phyloP scores from a whole-genome alignment of 1,140 invertebrate genomes.

The Andrena cerasifolii region DNA sequence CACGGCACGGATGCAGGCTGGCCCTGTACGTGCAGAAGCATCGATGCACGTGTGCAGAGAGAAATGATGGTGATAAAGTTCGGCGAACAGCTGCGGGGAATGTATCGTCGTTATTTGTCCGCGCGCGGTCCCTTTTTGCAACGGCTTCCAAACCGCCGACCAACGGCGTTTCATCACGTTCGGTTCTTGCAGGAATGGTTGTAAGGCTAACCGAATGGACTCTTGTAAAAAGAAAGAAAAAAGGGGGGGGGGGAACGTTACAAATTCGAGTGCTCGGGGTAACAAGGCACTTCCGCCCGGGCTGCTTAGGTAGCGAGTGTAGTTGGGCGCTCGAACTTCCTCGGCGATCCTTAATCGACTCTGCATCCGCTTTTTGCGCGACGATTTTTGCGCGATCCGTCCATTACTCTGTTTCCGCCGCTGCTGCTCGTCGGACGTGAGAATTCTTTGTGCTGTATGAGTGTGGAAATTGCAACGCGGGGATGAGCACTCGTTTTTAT shows the following conservation, averaged over 20 bases:
- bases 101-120: slow-evolving; percentile 76
- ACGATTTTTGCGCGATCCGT: neutral
- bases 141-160: slow-evolving; percentile 17
- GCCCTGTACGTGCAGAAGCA: neutral
- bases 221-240: slow-evolving; percentile 56
- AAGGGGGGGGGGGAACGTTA: too few species aligned
- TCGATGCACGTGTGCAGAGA: slow-evolving; percentile 11
- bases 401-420: too few species aligned
- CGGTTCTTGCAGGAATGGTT: slow-evolving; percentile 47
- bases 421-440: too few species aligned
- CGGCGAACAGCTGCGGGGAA: slow-evolving; percentile 71
- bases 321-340: neutral
- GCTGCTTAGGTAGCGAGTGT: neutral
- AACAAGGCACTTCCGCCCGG: slow-evolving; percentile 18
- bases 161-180: slow-evolving; percentile 48
- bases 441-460: too few species aligned
- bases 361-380: neutral
- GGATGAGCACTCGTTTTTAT: too few species aligned
- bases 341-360: slow-evolving; percentile 17
- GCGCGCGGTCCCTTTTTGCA: slow-evolving; percentile 50
- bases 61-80: slow-evolving; percentile 63
- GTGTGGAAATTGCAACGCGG: too few species aligned
- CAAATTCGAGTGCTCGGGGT: neutral
- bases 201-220: slow-evolving; percentile 47
- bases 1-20: neutral